phyloP scores from a whole-genome alignment of 2,888 invertebrate genomes.

The Prenolepis imparis region DNA sequence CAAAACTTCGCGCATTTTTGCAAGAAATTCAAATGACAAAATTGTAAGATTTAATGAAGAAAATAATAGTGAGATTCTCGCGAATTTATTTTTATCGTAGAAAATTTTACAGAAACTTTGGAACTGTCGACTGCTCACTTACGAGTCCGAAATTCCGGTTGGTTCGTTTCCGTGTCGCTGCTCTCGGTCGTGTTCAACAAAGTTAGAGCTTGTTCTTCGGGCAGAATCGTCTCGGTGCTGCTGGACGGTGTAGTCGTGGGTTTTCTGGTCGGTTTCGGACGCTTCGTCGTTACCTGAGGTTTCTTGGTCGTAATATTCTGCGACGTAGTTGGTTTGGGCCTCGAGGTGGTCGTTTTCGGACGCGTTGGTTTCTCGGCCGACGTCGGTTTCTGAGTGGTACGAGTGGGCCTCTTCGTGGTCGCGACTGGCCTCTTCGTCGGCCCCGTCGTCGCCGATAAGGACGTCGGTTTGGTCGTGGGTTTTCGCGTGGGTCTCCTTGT shows the following conservation, averaged over 20 bases:
- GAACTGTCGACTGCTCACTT: conserved; percentile 62
- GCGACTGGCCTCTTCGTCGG: conserved; percentile 76
- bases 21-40: not conserved
- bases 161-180: conserved; percentile 84
- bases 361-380: conserved; percentile 75
- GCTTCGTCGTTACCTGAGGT: conserved; percentile 78
- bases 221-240: conserved; percentile 70
- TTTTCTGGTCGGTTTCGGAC: conserved; percentile 85
- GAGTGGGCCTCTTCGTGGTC: conserved; percentile 74
- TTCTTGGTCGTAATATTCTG: conserved; percentile 72
- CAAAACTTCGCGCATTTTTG: not conserved
- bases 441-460: conserved; percentile 74
- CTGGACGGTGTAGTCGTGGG: conserved; percentile 76
- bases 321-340: conserved; percentile 63
- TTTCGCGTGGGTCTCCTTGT: conserved; percentile 76
- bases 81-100: conserved; percentile 9
- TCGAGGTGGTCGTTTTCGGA: conserved; percentile 70
- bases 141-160: conserved; percentile 82
- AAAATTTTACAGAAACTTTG: conserved; percentile 20
- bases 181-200: conserved; percentile 56
- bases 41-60: conserved; percentile 10
- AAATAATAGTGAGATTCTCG: conserved; percentile 7
- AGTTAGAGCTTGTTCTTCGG: conserved; percentile 61
- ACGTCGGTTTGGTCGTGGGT: conserved; percentile 70
- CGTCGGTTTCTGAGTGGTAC: conserved; percentile 73